Evolutionary conservation across 2,797 vertebrate species (phyloP).

Genomic region (Dendrocincla fuliginosa): DNA sequence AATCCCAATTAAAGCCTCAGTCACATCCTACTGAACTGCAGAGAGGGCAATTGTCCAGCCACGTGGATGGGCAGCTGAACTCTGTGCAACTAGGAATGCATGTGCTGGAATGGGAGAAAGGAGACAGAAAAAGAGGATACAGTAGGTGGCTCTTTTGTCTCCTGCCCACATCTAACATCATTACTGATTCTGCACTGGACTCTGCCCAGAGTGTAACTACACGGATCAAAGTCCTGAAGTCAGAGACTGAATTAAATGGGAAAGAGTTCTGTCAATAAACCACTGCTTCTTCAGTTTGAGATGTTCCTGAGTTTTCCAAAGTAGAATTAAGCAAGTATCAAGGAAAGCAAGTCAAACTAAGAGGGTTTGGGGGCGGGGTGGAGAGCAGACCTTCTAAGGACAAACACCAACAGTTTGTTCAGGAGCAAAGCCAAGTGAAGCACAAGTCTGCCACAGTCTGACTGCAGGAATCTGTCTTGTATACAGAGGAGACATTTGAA

Average conservation of each 20-base stretch:
- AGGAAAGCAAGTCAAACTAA: slow-evolving; percentile 27
- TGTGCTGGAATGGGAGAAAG: neutral
- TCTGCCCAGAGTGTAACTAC: neutral
- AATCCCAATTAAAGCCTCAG: neutral
- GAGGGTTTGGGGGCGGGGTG: slow-evolving; percentile 26
- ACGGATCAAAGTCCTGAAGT: neutral
- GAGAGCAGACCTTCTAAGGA: slow-evolving; percentile 64
- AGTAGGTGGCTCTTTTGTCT: neutral
- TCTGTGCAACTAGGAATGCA: neutral
- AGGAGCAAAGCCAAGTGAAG: slow-evolving; percentile 66
- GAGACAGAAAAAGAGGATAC: neutral
- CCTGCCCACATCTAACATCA: neutral
- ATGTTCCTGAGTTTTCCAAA: slow-evolving; percentile 1
- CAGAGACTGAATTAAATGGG: neutral
- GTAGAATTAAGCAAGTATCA: neutral
- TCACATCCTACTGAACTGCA: slow-evolving; percentile 26
- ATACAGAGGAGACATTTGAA: slow-evolving; percentile 72
- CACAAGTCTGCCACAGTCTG: slow-evolving; percentile 60
- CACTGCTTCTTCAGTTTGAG: neutral
- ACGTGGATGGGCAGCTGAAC: neutral
- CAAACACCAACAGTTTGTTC: slow-evolving; percentile 62
- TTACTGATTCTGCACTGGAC: neutral
- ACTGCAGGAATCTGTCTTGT: slow-evolving; percentile 53
- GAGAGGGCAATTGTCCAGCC: neutral
- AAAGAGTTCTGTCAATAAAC: neutral